These are phyloP conservation scores for Caenorhabditis tropicalis DNA, from an alignment of 1,140 invertebrate species.

Conservation along the genomic window DNA sequence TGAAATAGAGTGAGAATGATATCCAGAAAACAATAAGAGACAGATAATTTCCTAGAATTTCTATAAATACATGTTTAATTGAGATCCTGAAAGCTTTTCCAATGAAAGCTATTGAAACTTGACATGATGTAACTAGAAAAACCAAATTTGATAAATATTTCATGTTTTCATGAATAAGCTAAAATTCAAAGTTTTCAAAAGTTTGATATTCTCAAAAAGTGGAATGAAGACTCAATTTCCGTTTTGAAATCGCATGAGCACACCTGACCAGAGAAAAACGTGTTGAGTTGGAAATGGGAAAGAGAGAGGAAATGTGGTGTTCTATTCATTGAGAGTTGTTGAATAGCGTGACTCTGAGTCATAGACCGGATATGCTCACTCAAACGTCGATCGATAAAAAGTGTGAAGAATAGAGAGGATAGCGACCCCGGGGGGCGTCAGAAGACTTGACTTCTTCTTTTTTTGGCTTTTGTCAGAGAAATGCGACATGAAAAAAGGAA, in stretches of 20 bases:
- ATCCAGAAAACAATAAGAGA: no score
- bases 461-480: slow-evolving; percentile 4
- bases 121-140: no score
- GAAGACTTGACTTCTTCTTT: slow-evolving; percentile 35
- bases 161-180: no score
- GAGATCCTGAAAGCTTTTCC: no score
- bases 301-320: slow-evolving; percentile 8
- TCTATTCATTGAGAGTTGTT: slow-evolving; percentile 36
- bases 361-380: slow-evolving; percentile 39
- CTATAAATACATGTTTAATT: no score
- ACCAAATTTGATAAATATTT: no score
- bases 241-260: background rate
- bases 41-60: no score
- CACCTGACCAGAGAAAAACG: background rate
- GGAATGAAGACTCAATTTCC: background rate
- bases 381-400: slow-evolving; percentile 36
- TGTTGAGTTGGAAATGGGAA: background rate
- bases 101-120: no score
- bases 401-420: background rate
- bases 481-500: slow-evolving; percentile 23
- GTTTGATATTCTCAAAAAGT: background rate
- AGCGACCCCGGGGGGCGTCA: slow-evolving; percentile 17
- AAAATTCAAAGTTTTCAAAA: no score
- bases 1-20: no score
- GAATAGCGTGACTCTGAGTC: slow-evolving; percentile 30